Evolutionary conservation across 2,797 vertebrate species (phyloP), one percentile per base, ranked within the genome.

Genomic region (Huso huso): DNA sequence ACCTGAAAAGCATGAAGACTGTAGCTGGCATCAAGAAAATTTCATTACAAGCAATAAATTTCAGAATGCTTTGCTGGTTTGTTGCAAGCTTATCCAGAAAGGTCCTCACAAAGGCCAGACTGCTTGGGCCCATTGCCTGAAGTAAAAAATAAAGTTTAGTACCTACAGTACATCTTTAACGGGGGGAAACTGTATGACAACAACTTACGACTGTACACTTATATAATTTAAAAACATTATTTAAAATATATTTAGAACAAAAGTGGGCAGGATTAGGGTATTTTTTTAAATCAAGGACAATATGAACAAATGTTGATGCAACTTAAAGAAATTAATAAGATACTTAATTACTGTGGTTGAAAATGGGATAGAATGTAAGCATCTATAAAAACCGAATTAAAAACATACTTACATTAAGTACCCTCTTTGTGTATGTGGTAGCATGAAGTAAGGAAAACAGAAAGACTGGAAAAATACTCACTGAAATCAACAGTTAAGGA

Each of bases 1-100:
- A 91, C 90, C 90, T 90, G 87, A 99, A 94, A 11, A 99, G 93
- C 96, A 99, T 97, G 77, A 99, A 99, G 72, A 95, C 89, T 4
- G 96, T 97, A 67, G 97, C 96, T 58, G 97, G 97, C 97, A 99
- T 99, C 81, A 99, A 81, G 78, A 98, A 98, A 74, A 98, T 99
- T 87, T 99, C 97, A 79, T 98, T 97, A 80, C 95, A 98, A 79
- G 97, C 96, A 51, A 98, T 93, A 77, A 99, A 98, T 85, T 98
- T 98, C 60, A 99, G 83, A 79, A 99, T 97, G 82, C 98, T 98
- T 81, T 98, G 97, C 81, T 99, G 97, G 83, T 99, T 98, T 76
- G 91, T 63, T 13, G 87, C 91, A 68, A 99, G 87, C 76, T 95
- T 98, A 76, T 97, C 93, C 73, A 99, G 82, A 62, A 98, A 81